Percentiles rank a stretch among this genome's conserved stretches.
Evolutionary conservation across 1,140 invertebrate species (phyloP).

Genomic region (Drosophila sp.): DNA sequence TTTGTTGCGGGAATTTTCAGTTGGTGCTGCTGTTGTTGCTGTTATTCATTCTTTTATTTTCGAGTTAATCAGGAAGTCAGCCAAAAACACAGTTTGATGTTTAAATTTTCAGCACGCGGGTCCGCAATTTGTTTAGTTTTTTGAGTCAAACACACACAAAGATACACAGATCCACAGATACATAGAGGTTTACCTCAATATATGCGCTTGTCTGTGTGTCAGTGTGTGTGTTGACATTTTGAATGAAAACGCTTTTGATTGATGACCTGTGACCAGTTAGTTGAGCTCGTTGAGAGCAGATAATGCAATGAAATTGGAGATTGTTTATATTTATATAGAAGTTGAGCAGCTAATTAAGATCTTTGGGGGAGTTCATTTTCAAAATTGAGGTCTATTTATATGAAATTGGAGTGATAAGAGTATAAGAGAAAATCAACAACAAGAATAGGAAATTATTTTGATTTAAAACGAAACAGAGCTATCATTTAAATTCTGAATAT

Average conservation of each 20-base stretch:
- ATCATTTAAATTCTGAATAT: too few relatives aligned
- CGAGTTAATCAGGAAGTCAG: conserved; percentile 79
- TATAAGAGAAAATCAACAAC: too few relatives aligned
- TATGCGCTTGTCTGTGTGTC: conserved; percentile 15
- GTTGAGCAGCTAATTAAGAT: conserved; percentile 8
- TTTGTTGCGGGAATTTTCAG: conserved; percentile 55
- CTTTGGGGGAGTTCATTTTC: neutral
- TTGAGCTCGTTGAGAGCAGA: conserved; percentile 6
- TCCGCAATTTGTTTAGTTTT: conserved; percentile 70
- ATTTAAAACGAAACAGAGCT: too few relatives aligned
- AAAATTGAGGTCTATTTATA: neutral
- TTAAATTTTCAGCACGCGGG: conserved; percentile 66
- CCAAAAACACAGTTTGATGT: conserved; percentile 64
- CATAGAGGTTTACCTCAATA: conserved; percentile 6
- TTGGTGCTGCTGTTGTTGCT: conserved; percentile 15
- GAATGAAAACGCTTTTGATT: conserved; percentile 64
- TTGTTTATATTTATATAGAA: conserved; percentile 19
- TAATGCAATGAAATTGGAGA: conserved; percentile 30
- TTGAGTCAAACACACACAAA: conserved; percentile 21
- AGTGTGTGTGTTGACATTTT: conserved; percentile 67
- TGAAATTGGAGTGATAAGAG: neutral
- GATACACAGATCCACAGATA: too few relatives aligned
- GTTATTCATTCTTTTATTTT: conserved; percentile 47
- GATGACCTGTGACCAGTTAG: conserved; percentile 58
- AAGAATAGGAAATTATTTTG: too few relatives aligned